These are phyloP conservation scores for Rhodeus uyekii DNA, from an alignment of 2,797 vertebrate genomes.

Conservation along the genomic window DNA sequence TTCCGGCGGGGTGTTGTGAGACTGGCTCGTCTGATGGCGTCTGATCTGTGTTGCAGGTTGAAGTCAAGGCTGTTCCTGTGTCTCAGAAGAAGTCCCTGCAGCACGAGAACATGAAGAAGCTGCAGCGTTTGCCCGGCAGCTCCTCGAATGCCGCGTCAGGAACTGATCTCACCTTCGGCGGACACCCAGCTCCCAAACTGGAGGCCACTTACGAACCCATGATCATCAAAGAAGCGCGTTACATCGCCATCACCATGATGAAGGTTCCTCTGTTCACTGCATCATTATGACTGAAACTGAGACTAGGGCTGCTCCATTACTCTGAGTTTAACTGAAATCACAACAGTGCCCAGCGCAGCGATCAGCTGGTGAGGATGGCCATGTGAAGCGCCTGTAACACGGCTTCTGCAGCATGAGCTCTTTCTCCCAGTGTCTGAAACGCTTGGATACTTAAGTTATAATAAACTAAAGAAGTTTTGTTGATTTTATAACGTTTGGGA, in stretches of 20 bases:
- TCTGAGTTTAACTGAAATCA: background rate
- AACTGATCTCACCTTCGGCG: slow-evolving; percentile 92
- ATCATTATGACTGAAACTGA: background rate
- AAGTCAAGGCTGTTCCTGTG: slow-evolving; percentile 98
- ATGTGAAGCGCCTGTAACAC: too few relatives aligned
- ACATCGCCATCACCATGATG: slow-evolving; percentile 99
- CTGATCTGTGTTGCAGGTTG: slow-evolving; percentile 79
- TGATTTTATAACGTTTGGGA: too few relatives aligned
- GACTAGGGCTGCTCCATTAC: background rate
- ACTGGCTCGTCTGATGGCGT: background rate
- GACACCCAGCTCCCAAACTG: slow-evolving; percentile 91
- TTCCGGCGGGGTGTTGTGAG: background rate
- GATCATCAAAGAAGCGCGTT: slow-evolving; percentile 98
- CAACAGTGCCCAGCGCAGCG: background rate
- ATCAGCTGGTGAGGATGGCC: background rate
- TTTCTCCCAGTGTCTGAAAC: too few relatives aligned
- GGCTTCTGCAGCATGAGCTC: too few relatives aligned
- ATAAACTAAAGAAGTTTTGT: too few relatives aligned
- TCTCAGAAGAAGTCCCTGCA: slow-evolving; percentile 98
- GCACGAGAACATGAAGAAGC: slow-evolving; percentile 88
- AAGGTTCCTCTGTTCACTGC: slow-evolving; percentile 80
- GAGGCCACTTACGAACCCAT: slow-evolving; percentile 97
- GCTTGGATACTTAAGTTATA: too few relatives aligned
- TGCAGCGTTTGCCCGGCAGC: slow-evolving; percentile 89
- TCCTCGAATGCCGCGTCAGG: slow-evolving; percentile 76